These are phyloP conservation scores for Chaitophorus viminalis DNA, from an alignment of 2,888 invertebrate genomes.

Conservation along the genomic window DNA sequence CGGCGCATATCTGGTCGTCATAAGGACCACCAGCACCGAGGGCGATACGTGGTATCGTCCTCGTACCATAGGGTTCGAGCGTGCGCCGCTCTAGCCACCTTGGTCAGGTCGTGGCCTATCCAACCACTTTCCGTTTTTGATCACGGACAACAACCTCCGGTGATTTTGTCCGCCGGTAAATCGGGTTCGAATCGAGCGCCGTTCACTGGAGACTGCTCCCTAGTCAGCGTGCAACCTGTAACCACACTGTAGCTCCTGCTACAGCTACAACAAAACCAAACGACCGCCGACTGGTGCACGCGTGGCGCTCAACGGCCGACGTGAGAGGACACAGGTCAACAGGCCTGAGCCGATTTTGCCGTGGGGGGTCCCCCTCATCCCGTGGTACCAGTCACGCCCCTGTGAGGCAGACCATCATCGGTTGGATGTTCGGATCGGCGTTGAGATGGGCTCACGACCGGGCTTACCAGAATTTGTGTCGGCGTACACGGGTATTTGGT, in stretches of 20 bases:
- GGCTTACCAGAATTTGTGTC: too few species aligned
- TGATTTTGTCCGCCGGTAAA: background rate
- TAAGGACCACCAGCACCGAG: background rate
- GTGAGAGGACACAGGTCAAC: too few species aligned
- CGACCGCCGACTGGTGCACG: background rate
- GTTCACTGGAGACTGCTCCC: background rate
- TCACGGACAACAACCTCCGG: background rate
- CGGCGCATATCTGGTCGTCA: background rate
- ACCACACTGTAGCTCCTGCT: background rate
- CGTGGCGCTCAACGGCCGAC: background rate
- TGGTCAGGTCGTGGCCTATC: background rate
- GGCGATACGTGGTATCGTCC: too few species aligned
- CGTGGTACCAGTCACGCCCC: background rate
- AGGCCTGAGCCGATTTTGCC: background rate
- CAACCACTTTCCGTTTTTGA: background rate
- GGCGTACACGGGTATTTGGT: too few species aligned
- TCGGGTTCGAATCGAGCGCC: background rate
- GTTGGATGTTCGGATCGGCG: background rate
- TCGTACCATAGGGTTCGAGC: too few species aligned
- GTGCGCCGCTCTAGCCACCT: background rate
- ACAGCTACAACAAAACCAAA: background rate
- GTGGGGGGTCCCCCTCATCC: background rate
- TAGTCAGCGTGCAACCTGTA: background rate
- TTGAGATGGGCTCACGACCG: background rate
- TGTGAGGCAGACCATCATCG: background rate